Evolutionary conservation across 1,140 invertebrate species (phyloP).

Genomic region (Bombyx mandarina): DNA sequence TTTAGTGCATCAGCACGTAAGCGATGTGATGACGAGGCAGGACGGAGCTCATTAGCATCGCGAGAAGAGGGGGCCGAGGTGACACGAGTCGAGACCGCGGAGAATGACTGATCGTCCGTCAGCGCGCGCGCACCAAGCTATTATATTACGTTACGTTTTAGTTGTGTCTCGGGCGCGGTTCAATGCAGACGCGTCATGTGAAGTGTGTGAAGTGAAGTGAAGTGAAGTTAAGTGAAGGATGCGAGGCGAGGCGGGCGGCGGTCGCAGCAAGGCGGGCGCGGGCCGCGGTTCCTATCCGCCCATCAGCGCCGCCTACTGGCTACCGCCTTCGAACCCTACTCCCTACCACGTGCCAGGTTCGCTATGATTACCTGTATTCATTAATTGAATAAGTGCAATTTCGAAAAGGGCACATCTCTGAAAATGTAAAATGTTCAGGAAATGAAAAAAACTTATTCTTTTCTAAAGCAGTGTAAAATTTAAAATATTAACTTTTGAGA

Average conservation of each 20-base stretch:
- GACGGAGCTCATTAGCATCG: slow-evolving; percentile 46
- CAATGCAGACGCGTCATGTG: slow-evolving; percentile 54
- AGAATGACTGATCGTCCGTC: slow-evolving; percentile 57
- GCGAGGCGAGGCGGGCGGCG: slow-evolving; percentile 60
- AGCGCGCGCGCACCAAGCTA: slow-evolving; percentile 56
- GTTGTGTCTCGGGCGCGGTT: slow-evolving; percentile 54
- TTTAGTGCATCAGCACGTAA: no score
- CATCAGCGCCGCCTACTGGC: slow-evolving; percentile 85
- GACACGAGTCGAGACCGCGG: slow-evolving; percentile 46
- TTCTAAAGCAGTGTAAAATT: no score
- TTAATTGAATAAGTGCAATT: not conserved
- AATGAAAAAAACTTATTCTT: no score
- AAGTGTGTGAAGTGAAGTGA: slow-evolving; percentile 36
- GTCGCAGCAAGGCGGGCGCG: slow-evolving; percentile 51
- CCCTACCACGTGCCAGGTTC: slow-evolving; percentile 84
- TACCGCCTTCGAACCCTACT: slow-evolving; percentile 79
- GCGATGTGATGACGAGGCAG: slow-evolving; percentile 31
- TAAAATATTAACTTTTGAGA: no score
- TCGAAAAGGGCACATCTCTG: no score
- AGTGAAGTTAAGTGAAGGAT: slow-evolving; percentile 51
- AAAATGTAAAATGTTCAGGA: no score
- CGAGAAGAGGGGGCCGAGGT: slow-evolving; percentile 28
- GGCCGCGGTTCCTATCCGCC: slow-evolving; percentile 75
- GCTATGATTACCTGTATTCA: slow-evolving; percentile 6
- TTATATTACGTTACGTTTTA: slow-evolving; percentile 34